Conservation (phyloP, 2,113 vertebrate species). For the Acanthochromis polyacanthus region DNA sequence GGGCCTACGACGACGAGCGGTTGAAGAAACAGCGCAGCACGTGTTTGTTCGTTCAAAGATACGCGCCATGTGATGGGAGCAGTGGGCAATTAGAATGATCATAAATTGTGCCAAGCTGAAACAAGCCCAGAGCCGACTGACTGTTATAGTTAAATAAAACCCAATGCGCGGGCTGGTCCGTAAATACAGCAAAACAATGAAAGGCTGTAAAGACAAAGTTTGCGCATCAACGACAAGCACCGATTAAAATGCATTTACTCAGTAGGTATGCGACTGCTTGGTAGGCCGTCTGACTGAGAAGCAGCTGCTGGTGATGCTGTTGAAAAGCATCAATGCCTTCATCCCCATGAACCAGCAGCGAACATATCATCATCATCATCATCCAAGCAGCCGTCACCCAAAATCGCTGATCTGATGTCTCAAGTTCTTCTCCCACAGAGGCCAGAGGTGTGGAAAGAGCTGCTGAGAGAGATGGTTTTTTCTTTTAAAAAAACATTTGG, state of each 20-base stretch:
- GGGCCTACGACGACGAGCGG: slow-evolving; percentile 36
- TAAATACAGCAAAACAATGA: slow-evolving; percentile 21
- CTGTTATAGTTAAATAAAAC: slow-evolving; percentile 60
- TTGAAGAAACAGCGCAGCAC: slow-evolving; percentile 64
- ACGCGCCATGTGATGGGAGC: slow-evolving; percentile 27
- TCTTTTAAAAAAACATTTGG: background rate
- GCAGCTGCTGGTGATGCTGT: background rate
- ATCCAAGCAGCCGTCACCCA: background rate
- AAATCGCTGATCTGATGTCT: background rate
- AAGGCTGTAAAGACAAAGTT: background rate
- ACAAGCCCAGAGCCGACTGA: slow-evolving; percentile 30
- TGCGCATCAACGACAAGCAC: background rate
- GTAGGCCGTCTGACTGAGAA: background rate
- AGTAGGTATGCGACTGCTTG: background rate
- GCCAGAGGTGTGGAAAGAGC: background rate
- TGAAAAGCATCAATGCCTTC: background rate
- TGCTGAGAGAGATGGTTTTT: background rate
- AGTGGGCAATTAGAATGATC: slow-evolving; percentile 56
- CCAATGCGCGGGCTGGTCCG: background rate
- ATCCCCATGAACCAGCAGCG: background rate
- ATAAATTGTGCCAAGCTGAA: slow-evolving; percentile 62
- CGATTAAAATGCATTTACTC: background rate
- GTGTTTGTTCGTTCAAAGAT: slow-evolving; percentile 65
- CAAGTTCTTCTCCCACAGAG: background rate
- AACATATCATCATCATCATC: slow-evolving; percentile 10